These are phyloP conservation scores for Dipodomys merriami DNA, from an alignment of 2,113 vertebrate species.

Conservation along the genomic window DNA sequence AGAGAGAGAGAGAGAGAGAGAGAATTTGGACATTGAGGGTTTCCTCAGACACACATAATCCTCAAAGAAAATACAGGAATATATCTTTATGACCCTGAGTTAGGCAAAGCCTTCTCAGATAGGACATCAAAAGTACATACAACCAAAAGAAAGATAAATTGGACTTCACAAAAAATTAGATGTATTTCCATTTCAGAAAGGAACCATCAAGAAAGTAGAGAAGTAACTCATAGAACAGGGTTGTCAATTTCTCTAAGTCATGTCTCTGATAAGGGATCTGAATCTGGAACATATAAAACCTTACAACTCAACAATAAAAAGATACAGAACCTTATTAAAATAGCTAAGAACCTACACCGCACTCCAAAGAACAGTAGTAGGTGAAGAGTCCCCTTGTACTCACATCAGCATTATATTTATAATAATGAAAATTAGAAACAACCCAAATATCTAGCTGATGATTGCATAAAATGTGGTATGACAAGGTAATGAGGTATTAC, in stretches of 20 bases:
- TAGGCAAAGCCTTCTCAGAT: slow-evolving; percentile 25
- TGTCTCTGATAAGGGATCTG: neutral
- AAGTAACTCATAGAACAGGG: neutral
- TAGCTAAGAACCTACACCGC: neutral
- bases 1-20: no score
- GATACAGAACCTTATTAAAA: neutral
- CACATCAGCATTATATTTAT: neutral
- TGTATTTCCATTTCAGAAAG: neutral
- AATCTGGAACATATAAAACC: neutral
- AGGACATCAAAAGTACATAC: neutral
- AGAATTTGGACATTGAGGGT: neutral
- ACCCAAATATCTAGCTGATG: neutral
- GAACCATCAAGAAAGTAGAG: neutral
- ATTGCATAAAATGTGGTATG: neutral
- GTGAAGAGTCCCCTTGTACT: no score
- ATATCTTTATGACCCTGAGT: neutral
- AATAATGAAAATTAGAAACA: neutral
- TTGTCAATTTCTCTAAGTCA: neutral
- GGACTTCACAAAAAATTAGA: neutral
- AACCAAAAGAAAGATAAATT: neutral
- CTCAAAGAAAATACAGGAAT: slow-evolving; percentile 31
- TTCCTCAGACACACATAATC: slow-evolving; percentile 15
- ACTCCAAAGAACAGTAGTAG: neutral
- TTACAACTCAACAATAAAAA: neutral
- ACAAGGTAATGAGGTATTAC: neutral